Percentiles rank a stretch among this genome's conserved stretches.
Evolutionary conservation across 1,140 invertebrate species (phyloP).

Genomic region (Harpegnathos saltator): DNA sequence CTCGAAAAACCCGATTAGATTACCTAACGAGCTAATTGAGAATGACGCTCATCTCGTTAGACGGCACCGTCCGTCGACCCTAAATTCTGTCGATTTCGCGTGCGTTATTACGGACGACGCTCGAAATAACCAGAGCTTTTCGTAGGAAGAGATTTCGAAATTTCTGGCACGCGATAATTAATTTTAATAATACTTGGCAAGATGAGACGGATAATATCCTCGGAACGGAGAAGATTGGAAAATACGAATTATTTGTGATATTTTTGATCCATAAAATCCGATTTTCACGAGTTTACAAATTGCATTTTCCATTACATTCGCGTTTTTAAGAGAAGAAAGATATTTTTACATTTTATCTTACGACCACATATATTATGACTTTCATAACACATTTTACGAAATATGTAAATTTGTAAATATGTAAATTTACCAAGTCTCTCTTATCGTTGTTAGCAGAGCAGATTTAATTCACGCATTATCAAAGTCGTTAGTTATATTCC

Average conservation of each 20-base stretch:
- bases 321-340: not conserved
- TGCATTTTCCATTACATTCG: not conserved
- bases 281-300: not conserved
- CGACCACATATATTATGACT: too few relatives aligned
- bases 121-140: constrained; percentile 10
- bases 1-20: constrained; percentile 31
- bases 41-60: constrained; percentile 44
- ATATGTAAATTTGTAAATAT: not conserved
- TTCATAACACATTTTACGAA: too few relatives aligned
- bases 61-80: constrained; percentile 20
- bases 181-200: not conserved
- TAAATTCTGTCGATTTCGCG: constrained; percentile 22
- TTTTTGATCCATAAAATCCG: not conserved
- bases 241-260: not conserved
- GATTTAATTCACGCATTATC: not conserved
- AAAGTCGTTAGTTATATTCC: constrained; percentile 15
- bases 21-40: constrained; percentile 51
- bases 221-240: not conserved
- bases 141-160: not conserved
- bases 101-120: constrained; percentile 16
- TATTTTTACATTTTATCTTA: too few relatives aligned
- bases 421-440: too few relatives aligned
- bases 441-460: too few relatives aligned
- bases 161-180: not conserved
- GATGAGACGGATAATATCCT: not conserved